Evolutionary conservation across 2,888 invertebrate genomes (phyloP), one percentile per base, ranked within the genome.

Genomic region (Liopterus haemorrhoidalis): DNA sequence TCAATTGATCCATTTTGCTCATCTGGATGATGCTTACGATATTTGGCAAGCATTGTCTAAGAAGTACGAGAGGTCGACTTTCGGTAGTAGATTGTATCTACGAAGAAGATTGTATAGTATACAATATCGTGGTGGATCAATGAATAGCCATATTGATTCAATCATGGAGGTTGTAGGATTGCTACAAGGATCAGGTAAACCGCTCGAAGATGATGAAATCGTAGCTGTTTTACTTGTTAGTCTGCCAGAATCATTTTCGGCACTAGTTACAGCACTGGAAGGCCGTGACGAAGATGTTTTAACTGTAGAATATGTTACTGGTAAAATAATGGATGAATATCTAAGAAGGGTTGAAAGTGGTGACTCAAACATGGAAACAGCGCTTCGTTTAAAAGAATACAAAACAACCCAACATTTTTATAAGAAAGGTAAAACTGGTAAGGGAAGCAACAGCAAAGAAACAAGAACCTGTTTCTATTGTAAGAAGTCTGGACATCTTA

Each of bases 1-100:
- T 32, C 39, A 45, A 24, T 18, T 45, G n/a, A 32, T 39, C 8
- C 30, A 45, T 18, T 8, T 45, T 16, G 31, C 38, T 2, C 28
- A 39, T 25, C 32, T 45, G 11, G 19, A 40, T 24, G 21, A 38
- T n/a, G 39, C 45, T 9, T 30, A 27, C 24, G 40, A 46, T 15
- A 19, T 25, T 14, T 46, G 40, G 28, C 19, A 32, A 15, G 19
- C 33, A 5, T 27, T 46, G 2, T 15, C 21, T 4, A 46, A 46
- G 27, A 44, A 39, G 18, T 41, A 32, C 12, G 41, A 41, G n/a
- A 5, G 41, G 5, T 41, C 41, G 8, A 41, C 33, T 20, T 41
- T 33, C 19, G 41, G 41, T 5, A 41, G 41, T 9, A 22, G 33
- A 11, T 24, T 41, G 25, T 41, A 41, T 33, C 25, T 41, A 18